These are phyloP conservation scores for Gisinianus flammeolus DNA, from an alignment of 2,888 invertebrate species.

Conservation along the genomic window DNA sequence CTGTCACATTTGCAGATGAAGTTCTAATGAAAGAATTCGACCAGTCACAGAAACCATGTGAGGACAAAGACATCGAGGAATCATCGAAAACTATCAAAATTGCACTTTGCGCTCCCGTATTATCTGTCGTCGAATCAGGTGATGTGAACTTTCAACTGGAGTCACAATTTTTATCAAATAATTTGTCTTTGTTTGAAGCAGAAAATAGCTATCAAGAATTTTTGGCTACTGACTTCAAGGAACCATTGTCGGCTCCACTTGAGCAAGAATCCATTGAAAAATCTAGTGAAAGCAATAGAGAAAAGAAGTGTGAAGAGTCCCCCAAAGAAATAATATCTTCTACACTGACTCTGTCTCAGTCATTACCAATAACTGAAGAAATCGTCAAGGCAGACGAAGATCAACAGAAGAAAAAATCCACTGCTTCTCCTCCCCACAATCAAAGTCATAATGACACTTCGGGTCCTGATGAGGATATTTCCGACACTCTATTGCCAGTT, in stretches of 20 bases:
- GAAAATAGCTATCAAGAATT: conserved; percentile 7
- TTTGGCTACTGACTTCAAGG: too few relatives aligned
- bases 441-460: neutral
- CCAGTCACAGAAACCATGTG: neutral
- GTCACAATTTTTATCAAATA: neutral
- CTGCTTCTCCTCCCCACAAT: neutral
- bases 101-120: neutral
- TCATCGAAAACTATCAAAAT: neutral
- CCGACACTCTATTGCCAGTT: neutral
- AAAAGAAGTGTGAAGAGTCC: neutral
- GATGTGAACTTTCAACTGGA: neutral
- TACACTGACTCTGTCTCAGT: neutral
- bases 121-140: neutral
- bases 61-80: neutral
- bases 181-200: neutral
- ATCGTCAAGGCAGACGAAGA: neutral
- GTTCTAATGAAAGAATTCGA: conserved; percentile 1
- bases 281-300: neutral
- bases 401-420: neutral
- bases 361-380: neutral
- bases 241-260: neutral
- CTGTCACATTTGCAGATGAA: conserved; percentile 38
- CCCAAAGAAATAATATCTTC: neutral
- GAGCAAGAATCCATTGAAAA: neutral
- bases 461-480: neutral